phyloP scores from a whole-genome alignment of 2,888 invertebrate genomes.

The Tipula helvola region DNA sequence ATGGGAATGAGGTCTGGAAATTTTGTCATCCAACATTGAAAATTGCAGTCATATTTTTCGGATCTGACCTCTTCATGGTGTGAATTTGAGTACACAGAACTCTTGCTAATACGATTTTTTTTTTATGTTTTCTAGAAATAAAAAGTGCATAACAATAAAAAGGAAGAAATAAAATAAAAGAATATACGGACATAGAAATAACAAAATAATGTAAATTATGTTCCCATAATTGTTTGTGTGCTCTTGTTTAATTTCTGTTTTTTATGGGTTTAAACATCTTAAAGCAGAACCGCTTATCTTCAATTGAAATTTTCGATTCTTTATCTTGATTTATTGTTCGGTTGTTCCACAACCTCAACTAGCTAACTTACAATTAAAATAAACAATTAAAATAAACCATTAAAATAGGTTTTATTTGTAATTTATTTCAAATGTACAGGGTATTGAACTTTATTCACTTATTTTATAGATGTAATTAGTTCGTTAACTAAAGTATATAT shows the following conservation, averaged over 20 bases:
- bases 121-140: background rate
- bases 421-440: too few relatives aligned
- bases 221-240: background rate
- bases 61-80: too few relatives aligned
- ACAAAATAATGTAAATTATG: slow-evolving; percentile 9
- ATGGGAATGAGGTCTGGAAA: too few relatives aligned
- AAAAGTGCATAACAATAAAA: background rate
- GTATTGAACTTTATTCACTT: too few relatives aligned
- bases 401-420: too few relatives aligned
- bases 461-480: too few relatives aligned
- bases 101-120: background rate
- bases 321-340: background rate
- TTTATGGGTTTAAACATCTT: background rate
- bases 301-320: background rate
- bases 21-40: too few relatives aligned
- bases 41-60: too few relatives aligned
- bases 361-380: too few relatives aligned
- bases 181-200: slow-evolving; percentile 4
- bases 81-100: slow-evolving; percentile 6
- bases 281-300: background rate
- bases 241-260: background rate
- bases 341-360: too few relatives aligned
- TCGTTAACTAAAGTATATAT: too few relatives aligned
- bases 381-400: too few relatives aligned
- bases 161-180: background rate